Evolutionary conservation across 30 jellyfish, hydroid and myxozoan genomes (phyloP).

Genomic region (Turritopsis dohrnii): DNA sequence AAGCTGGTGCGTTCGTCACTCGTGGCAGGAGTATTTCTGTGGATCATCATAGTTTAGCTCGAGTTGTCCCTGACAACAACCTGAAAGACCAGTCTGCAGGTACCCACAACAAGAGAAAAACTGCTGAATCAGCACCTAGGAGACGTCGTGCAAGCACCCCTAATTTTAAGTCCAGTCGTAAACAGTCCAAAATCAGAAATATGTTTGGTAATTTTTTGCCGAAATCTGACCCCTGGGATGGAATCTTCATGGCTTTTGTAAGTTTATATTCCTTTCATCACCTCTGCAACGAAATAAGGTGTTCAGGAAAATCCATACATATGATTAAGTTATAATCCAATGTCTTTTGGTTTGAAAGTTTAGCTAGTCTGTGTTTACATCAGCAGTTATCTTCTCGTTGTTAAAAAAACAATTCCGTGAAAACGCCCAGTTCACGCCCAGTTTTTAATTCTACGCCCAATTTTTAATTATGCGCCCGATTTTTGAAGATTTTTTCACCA

Average conservation of each 20-base stretch:
- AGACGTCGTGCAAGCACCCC: background rate
- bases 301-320: too few relatives aligned
- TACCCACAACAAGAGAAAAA: background rate
- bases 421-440: too few relatives aligned
- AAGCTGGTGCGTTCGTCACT: background rate
- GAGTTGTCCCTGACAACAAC: background rate
- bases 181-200: background rate
- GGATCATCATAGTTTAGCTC: background rate
- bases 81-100: background rate
- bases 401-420: too few relatives aligned
- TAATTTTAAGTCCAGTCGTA: background rate
- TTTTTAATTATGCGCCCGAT: too few relatives aligned
- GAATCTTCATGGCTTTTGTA: background rate
- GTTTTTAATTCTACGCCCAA: too few relatives aligned
- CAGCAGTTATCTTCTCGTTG: too few relatives aligned
- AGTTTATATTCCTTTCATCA: too few relatives aligned
- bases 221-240: slow-evolving; percentile 10
- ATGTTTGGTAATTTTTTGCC: background rate
- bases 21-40: background rate
- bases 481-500: too few relatives aligned
- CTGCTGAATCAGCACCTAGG: background rate
- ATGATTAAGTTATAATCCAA: too few relatives aligned
- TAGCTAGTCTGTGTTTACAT: too few relatives aligned
- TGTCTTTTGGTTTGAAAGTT: too few relatives aligned
- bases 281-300: too few relatives aligned